Percentiles rank a stretch among this genome's conserved stretches.
phyloP scores from a whole-genome alignment of 2,888 invertebrate genomes.

The Torymus texanus region DNA sequence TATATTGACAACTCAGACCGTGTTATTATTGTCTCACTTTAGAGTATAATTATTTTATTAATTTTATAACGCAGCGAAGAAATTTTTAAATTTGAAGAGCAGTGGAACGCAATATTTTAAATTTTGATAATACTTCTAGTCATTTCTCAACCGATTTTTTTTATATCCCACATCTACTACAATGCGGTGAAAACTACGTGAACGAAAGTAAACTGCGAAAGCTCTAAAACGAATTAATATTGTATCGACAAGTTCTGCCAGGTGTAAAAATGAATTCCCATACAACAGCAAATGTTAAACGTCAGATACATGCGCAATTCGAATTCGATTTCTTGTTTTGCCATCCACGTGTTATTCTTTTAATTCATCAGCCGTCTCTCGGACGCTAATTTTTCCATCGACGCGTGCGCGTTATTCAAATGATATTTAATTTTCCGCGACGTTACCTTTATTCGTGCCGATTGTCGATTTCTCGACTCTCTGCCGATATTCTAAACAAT shows the following conservation, averaged over 20 bases:
- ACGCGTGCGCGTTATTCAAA: slow-evolving; percentile 68
- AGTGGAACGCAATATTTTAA: too few relatives aligned
- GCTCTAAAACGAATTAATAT: neutral
- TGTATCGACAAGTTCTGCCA: slow-evolving; percentile 12
- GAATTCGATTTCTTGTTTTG: slow-evolving; percentile 5
- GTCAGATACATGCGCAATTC: slow-evolving; percentile 34
- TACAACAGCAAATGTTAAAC: slow-evolving; percentile 22
- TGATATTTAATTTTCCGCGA: slow-evolving; percentile 73
- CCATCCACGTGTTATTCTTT: slow-evolving; percentile 63
- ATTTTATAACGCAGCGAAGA: too few relatives aligned
- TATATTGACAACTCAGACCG: too few relatives aligned
- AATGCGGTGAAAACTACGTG: too few relatives aligned
- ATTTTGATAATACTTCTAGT: too few relatives aligned
- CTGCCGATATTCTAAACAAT: slow-evolving; percentile 61
- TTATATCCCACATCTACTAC: too few relatives aligned
- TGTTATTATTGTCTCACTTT: too few relatives aligned
- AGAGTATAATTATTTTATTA: too few relatives aligned
- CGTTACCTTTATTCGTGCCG: slow-evolving; percentile 70
- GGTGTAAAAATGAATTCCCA: neutral
- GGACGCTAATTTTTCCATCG: slow-evolving; percentile 69
- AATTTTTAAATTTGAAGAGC: too few relatives aligned
- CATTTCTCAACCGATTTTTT: too few relatives aligned
- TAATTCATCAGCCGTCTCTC: slow-evolving; percentile 64
- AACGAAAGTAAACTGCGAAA: neutral
- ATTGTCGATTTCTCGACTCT: slow-evolving; percentile 59